phyloP scores from a whole-genome alignment of 1,140 invertebrate species.

The Rhizoglyphus robini region DNA sequence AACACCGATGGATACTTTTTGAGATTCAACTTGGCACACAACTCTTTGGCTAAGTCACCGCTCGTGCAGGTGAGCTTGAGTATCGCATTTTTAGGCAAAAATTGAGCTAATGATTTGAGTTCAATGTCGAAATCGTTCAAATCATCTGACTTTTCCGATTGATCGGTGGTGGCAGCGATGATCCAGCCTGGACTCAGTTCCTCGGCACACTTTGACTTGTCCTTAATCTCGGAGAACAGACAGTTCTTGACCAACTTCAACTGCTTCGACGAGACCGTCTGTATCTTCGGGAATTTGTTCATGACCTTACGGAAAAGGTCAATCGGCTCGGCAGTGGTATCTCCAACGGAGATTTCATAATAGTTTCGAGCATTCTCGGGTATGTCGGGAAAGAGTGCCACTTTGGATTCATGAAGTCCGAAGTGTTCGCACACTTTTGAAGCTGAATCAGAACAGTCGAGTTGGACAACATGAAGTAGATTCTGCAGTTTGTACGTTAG shows the following conservation, averaged over 20 bases:
- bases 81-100: constrained; percentile 44
- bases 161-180: constrained; percentile 43
- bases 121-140: constrained; percentile 36
- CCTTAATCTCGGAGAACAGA: neutral
- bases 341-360: neutral
- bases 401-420: constrained; percentile 1
- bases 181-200: constrained; percentile 40
- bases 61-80: constrained; percentile 48
- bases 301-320: constrained; percentile 43
- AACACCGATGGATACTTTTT: constrained; percentile 52
- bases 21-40: constrained; percentile 42
- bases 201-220: neutral
- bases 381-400: constrained; percentile 1
- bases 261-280: constrained; percentile 31
- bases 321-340: constrained; percentile 32
- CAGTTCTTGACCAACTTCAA: constrained; percentile 24
- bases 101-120: constrained; percentile 42
- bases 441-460: constrained; percentile 33
- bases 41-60: constrained; percentile 28
- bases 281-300: constrained; percentile 40
- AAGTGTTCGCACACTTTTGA: constrained; percentile 2
- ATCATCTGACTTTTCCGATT: constrained; percentile 37
- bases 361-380: neutral
- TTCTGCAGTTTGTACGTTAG: constrained; percentile 31
- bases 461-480: constrained; percentile 41